Evolutionary conservation across 1,140 invertebrate species (phyloP).

Genomic region (Campoletis sonorensis): DNA sequence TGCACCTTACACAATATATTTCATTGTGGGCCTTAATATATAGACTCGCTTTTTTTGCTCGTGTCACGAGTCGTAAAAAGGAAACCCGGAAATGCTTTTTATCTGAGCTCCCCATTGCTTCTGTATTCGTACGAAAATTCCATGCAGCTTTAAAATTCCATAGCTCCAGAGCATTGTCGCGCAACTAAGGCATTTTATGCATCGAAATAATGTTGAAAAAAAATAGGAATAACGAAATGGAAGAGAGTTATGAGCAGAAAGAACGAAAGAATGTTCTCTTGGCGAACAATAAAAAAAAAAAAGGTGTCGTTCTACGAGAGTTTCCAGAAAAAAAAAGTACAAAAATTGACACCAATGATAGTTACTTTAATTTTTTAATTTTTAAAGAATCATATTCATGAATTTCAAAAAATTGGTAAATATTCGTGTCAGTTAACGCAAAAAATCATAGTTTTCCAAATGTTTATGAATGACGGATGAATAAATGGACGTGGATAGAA

Average conservation of each 20-base stretch:
- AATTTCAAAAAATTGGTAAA: too few relatives aligned
- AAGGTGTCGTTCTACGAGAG: background rate
- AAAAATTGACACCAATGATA: background rate
- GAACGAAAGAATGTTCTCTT: background rate
- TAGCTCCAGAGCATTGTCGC: background rate
- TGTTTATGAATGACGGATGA: too few relatives aligned
- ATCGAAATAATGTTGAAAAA: background rate
- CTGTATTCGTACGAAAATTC: background rate
- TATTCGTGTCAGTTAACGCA: too few relatives aligned
- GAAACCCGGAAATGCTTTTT: background rate
- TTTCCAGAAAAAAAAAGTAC: background rate
- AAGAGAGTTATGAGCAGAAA: background rate
- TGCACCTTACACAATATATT: background rate
- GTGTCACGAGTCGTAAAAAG: background rate
- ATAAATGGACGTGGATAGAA: too few relatives aligned
- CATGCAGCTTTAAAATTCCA: background rate
- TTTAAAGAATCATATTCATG: too few relatives aligned
- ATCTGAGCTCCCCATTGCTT: background rate
- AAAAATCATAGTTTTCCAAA: too few relatives aligned
- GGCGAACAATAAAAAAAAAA: background rate
- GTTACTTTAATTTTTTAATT: too few relatives aligned
- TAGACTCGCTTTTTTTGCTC: background rate
- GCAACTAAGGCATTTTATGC: background rate
- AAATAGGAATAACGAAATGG: background rate
- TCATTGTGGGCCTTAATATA: too few relatives aligned